phyloP scores from a whole-genome alignment of 2,113 vertebrate genomes.

The Notiomystis cincta region DNA sequence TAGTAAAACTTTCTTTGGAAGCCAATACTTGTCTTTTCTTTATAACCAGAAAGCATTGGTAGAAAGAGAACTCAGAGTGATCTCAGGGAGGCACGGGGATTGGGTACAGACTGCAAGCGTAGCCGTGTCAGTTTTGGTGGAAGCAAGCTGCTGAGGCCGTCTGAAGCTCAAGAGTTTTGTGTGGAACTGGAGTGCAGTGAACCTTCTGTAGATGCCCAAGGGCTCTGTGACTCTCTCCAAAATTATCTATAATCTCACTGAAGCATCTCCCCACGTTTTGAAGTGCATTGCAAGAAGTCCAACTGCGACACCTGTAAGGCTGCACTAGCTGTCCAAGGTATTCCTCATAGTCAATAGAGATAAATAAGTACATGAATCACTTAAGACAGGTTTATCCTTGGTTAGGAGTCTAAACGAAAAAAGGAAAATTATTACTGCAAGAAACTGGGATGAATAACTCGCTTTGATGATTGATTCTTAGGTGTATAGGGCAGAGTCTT shows the following conservation, averaged over 20 bases:
- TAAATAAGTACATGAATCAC: neutral
- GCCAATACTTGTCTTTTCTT: neutral
- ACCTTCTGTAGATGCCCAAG: neutral
- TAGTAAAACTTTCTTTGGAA: neutral
- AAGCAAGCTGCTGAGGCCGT: neutral
- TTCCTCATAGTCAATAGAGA: neutral
- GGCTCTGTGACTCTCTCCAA: neutral
- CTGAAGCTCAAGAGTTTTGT: neutral
- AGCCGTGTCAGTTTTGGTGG: neutral
- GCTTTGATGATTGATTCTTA: neutral
- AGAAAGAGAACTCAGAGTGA: neutral
- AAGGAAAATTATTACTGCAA: neutral
- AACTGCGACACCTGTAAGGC: neutral
- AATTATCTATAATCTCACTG: neutral
- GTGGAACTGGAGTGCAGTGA: neutral
- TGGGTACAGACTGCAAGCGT: neutral
- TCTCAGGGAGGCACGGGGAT: neutral
- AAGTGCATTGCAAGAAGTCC: neutral
- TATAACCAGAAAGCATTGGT: neutral
- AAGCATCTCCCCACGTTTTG: neutral
- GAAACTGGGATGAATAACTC: neutral
- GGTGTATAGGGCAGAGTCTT: neutral
- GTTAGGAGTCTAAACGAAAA: neutral
- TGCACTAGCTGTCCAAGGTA: neutral
- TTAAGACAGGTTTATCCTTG: neutral